Evolutionary conservation across 2,797 vertebrate species (phyloP), one percentile per base, ranked within the genome.

Genomic region (Poecilia velifera): DNA sequence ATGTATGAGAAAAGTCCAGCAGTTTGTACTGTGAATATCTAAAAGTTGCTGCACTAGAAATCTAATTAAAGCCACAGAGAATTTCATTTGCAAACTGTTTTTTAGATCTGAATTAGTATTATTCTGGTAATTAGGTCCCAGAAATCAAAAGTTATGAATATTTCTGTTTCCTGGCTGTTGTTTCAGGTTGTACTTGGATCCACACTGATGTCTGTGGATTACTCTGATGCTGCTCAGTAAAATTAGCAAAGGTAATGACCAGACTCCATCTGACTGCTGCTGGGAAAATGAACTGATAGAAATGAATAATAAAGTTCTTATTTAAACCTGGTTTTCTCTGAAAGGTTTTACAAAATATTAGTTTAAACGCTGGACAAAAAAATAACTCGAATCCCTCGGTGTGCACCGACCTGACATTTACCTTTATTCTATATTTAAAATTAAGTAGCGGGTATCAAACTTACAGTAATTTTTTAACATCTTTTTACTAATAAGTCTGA

Each of bases 51-150:
- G 71, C 45, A 36, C 7, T 49, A 51, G 47, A 73, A 34, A 73
- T 73, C 28, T 49, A 73, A 34, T 73, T 73, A 73, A 51, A 49
- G 31, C 46, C 68, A 28, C 68, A 28, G 39, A 71, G 68, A 71
- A 68, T 68, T 20, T 41, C 3, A 22, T 68, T 41, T 68, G 7
- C 20, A 68, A 41, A 8, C 39, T 6, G 10, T 45, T 70, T 10
- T 12, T 70, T 12, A 13, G 1, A 13, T 45, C 10, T 45, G 25
- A 43, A 71, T 71, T 28, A 0, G 22, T 45, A 45, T 71, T 16
- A 71, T n/a, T 3, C 68, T 28, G 22, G 25, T 45, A 43, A 45
- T 71, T 43, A 71, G 68, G 39, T 45, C 68, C 68, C 68, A 71
- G 68, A 71, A n/a, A 45, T 45, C 10, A 45, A 3, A 45, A 8